Evolutionary conservation across 2,113 vertebrate genomes (phyloP).

Genomic region (Cebus imitator): DNA sequence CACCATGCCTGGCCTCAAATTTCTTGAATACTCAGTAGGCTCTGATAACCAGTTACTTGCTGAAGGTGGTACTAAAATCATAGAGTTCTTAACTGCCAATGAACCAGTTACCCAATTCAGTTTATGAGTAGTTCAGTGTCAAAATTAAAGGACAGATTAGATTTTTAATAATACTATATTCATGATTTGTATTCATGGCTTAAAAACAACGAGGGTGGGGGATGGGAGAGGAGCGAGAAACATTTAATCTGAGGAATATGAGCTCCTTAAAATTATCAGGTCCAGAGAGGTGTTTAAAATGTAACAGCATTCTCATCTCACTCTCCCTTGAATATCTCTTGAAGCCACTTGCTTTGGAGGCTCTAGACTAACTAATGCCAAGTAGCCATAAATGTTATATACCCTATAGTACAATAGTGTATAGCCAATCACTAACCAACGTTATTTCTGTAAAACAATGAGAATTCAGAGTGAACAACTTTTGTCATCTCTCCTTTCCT

Average conservation of each 20-base stretch:
- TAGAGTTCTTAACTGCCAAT: not conserved
- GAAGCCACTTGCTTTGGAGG: not conserved
- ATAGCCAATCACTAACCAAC: not conserved
- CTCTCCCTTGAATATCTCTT: not conserved
- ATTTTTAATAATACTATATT: not conserved
- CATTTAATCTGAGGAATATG: not conserved
- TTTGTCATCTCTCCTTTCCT: not conserved
- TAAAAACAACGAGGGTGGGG: not conserved
- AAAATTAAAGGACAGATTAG: not conserved
- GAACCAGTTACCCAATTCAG: not conserved
- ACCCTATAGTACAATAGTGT: not conserved
- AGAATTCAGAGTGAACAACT: not conserved
- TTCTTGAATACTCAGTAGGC: not conserved
- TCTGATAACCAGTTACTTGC: not conserved
- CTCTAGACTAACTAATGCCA: not conserved
- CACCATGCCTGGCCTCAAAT: not conserved
- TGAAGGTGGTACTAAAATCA: not conserved
- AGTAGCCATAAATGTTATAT: not conserved
- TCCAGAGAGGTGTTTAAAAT: not conserved
- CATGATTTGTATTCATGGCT: not conserved
- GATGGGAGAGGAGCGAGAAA: no score
- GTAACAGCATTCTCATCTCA: not conserved
- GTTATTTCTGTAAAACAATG: not conserved
- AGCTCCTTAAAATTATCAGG: not conserved
- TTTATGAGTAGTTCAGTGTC: not conserved